Conservation (phyloP, 2,797 vertebrate species). For the Darevskia nairensis region DNA sequence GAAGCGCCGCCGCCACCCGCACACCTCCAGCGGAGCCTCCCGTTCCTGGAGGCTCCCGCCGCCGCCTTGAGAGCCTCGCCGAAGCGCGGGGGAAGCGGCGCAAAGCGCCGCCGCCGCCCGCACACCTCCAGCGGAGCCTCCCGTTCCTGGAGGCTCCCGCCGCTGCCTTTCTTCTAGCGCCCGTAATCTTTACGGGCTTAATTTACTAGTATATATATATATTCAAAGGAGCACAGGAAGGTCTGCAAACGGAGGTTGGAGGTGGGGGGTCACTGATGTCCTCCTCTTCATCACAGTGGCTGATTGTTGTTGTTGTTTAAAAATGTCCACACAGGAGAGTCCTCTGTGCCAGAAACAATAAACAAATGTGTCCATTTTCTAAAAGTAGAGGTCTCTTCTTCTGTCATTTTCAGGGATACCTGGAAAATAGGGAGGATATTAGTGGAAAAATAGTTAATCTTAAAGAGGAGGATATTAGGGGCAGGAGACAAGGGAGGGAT, state of each 20-base stretch:
- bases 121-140: no score
- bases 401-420: slow-evolving; percentile 77
- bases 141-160: no score
- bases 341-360: slow-evolving; percentile 31
- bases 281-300: slow-evolving; percentile 61
- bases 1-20: no score
- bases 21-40: no score
- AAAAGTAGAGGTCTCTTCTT: slow-evolving; percentile 85
- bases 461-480: not conserved
- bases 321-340: slow-evolving; percentile 43
- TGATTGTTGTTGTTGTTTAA: slow-evolving; percentile 11
- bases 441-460: slow-evolving; percentile 23
- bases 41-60: no score
- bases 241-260: slow-evolving; percentile 20
- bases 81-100: no score
- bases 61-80: no score
- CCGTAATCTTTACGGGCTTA: no score
- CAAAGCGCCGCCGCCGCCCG: no score
- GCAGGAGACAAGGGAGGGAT: not conserved
- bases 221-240: not conserved
- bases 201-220: no score
- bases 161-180: no score
- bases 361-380: slow-evolving; percentile 46
- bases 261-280: slow-evolving; percentile 32
- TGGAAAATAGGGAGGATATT: slow-evolving; percentile 73